These are phyloP conservation scores for Cyanoramphus novaezelandiae DNA, from an alignment of 2,113 vertebrate species.

Conservation along the genomic window DNA sequence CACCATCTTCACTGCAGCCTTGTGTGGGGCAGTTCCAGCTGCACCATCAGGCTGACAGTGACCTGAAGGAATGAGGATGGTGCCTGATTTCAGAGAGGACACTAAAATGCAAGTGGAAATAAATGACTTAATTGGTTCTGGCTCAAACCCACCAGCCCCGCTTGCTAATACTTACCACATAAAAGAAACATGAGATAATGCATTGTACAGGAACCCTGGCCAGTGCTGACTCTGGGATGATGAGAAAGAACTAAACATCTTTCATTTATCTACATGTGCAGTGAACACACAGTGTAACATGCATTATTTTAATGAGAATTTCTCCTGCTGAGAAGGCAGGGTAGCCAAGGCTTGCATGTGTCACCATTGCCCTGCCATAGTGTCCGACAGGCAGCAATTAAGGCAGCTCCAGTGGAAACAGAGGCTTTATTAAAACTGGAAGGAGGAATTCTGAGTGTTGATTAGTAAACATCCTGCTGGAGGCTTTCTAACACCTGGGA, in stretches of 20 bases:
- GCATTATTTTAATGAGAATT: background rate
- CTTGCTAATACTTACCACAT: background rate
- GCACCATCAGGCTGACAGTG: background rate
- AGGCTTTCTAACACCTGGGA: background rate
- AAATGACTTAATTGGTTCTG: slow-evolving; percentile 23
- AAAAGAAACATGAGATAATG: background rate
- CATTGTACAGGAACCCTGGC: background rate
- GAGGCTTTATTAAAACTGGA: background rate
- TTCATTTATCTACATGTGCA: background rate
- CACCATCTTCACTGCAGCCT: background rate
- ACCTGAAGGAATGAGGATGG: background rate
- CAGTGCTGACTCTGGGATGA: background rate
- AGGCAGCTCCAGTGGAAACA: background rate
- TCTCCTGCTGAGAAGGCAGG: background rate
- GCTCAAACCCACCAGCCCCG: background rate
- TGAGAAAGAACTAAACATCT: background rate
- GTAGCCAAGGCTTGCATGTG: background rate
- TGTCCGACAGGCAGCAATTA: background rate
- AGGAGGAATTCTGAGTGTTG: background rate
- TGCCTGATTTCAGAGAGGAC: background rate
- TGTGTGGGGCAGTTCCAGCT: background rate
- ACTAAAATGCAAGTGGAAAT: background rate
- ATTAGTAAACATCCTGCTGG: background rate
- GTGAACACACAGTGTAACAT: background rate
- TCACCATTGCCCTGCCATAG: accelerated